These are phyloP conservation scores for Cydia pomonella DNA, from an alignment of 1,140 invertebrate species.

Conservation along the genomic window DNA sequence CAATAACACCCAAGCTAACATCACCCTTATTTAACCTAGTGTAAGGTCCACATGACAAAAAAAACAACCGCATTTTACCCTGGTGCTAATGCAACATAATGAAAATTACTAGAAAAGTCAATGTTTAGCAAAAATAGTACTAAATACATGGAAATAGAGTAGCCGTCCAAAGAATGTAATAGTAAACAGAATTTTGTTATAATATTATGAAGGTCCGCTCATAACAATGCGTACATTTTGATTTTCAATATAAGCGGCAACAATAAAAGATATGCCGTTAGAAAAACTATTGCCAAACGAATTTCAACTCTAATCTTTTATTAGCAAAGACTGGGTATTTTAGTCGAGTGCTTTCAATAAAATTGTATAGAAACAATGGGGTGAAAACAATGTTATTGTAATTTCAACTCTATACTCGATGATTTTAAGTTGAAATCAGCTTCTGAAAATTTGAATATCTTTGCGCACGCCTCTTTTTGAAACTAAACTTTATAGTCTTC, in stretches of 20 bases:
- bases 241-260: conserved; percentile 35
- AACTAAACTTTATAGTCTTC: neutral
- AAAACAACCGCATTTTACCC: neutral
- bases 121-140: neutral
- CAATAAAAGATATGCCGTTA: neutral
- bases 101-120: neutral
- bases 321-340: neutral
- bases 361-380: neutral
- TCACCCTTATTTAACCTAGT: neutral
- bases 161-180: neutral
- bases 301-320: neutral
- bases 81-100: neutral
- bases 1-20: neutral
- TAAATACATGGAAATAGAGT: neutral
- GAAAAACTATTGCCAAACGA: neutral
- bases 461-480: neutral
- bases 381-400: neutral
- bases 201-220: conserved; percentile 26
- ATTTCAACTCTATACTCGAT: neutral
- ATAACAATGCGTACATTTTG: conserved; percentile 36
- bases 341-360: neutral
- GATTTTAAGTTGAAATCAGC: neutral
- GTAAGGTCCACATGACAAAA: neutral
- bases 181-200: neutral
- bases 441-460: neutral